Evolutionary conservation across 2,888 invertebrate species (phyloP).

Genomic region (Escarpia spicata): DNA sequence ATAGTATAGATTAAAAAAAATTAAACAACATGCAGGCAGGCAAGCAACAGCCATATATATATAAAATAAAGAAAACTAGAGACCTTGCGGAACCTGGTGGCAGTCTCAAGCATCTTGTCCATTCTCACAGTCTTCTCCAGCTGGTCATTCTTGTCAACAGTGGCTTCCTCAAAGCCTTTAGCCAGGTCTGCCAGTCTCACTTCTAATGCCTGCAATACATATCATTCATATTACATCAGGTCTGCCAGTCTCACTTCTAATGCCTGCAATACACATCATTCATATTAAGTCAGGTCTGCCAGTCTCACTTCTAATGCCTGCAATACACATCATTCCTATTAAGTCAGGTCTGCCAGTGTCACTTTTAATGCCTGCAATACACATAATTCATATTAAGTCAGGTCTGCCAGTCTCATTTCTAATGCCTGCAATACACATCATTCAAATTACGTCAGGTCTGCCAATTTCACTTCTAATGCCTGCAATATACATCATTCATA

Average conservation of each 20-base stretch:
- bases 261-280: not conserved
- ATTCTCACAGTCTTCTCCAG: conserved; percentile 62
- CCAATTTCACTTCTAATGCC: no score
- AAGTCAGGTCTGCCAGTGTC: no score
- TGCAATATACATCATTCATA: no score
- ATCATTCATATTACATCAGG: not conserved
- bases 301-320: conserved; percentile 3
- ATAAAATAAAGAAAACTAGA: not conserved
- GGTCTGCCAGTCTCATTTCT: no score
- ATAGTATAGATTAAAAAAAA: no score
- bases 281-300: not conserved
- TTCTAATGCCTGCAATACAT: conserved; percentile 51
- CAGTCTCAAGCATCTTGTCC: conserved; percentile 62
- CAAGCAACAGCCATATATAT: not conserved
- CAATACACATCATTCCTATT: not conserved
- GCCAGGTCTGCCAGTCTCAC: conserved; percentile 61
- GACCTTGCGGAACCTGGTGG: conserved; percentile 60
- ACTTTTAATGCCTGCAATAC: not conserved
- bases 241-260: not conserved
- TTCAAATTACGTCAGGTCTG: no score
- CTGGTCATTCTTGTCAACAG: conserved; percentile 65
- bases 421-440: no score
- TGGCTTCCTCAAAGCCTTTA: conserved; percentile 64
- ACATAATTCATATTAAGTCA: not conserved
- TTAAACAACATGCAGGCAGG: no score